Conservation (phyloP, 2,888 invertebrate genomes). For the Tetramorium bicarinatum region DNA sequence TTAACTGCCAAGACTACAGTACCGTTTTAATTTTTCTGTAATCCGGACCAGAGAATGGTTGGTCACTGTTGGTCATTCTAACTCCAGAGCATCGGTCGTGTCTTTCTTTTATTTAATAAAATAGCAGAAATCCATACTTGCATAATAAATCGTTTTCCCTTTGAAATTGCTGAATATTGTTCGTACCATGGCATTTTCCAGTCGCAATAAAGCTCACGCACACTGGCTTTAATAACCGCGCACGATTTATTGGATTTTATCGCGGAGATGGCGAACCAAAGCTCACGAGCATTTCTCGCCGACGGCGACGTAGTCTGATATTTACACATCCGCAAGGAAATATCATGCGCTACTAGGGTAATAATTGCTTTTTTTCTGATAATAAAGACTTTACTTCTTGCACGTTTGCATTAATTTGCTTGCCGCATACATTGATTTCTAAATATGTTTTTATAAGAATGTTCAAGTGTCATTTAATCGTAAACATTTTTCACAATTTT, state of each 20-base stretch:
- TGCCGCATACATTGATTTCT: neutral
- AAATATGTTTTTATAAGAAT: neutral
- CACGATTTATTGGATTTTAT: slow-evolving; percentile 63
- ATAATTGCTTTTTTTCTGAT: slow-evolving; percentile 36
- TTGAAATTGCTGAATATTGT: slow-evolving; percentile 52
- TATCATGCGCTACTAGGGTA: slow-evolving; percentile 31
- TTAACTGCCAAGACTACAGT: neutral
- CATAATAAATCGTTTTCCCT: slow-evolving; percentile 39
- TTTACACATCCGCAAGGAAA: slow-evolving; percentile 55
- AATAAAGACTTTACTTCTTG: neutral
- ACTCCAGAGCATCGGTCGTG: neutral
- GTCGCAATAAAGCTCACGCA: slow-evolving; percentile 51
- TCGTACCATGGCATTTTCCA: slow-evolving; percentile 39
- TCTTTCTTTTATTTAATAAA: slow-evolving; percentile 11
- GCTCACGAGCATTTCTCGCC: slow-evolving; percentile 45
- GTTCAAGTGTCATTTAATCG: neutral
- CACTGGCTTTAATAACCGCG: slow-evolving; percentile 57
- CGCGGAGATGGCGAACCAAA: slow-evolving; percentile 50
- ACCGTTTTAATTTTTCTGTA: neutral
- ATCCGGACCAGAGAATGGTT: neutral
- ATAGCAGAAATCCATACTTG: neutral
- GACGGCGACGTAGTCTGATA: slow-evolving; percentile 34
- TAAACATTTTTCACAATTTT: neutral
- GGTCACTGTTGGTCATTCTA: neutral
- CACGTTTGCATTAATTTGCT: neutral